Evolutionary conservation across 2,888 invertebrate genomes (phyloP), one percentile per base, ranked within the genome.

Genomic region (Lacanobia wlatinum): DNA sequence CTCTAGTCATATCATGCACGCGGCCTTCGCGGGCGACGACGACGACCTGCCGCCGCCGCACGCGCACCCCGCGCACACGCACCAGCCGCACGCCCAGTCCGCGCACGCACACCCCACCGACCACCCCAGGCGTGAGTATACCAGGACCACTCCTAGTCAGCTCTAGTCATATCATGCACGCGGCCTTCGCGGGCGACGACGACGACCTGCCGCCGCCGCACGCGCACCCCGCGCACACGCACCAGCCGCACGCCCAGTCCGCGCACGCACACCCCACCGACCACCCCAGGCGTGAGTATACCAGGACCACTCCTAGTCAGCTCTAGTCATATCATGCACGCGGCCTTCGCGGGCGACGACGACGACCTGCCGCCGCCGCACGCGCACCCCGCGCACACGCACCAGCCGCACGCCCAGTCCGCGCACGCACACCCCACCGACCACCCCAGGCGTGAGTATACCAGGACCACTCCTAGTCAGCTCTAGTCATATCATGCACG

Each of bases 41-140:
- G 28, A 28, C 28, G 28, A 8, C n/a, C n/a, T n/a, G n/a, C n/a
- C n/a, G n/a, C n/a, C n/a, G 46, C 40, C 55, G 61, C 64, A 46
- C 58, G 16, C 52, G 7, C 53, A 28, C 40, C 53, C 43, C 10
- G 2, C 40, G 40, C 9, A 2, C 40, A 1, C 40, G 40, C 40
- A 40, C 40, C 9, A 40, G 40, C 40, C 40, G 40, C 48, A 28
- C 28, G 28, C 28, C 28, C 28, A 28, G 28, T n/a, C 52, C 40
- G 34, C 56, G 62, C 62, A 38, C 55, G 7, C 60, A 6, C 61
- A 38, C 48, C 62, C 46, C 28, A 12, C 48, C 62, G 48, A 62
- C 18, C 75, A 73, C 71, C 16, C 48, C 18, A n/a, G 62, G 7
- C 62, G 62, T 62, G 46, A 62, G 62, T 62, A 53, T 6, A 10